Conservation (phyloP, 1,140 invertebrate genomes). For the Xylocopa sonorina region DNA sequence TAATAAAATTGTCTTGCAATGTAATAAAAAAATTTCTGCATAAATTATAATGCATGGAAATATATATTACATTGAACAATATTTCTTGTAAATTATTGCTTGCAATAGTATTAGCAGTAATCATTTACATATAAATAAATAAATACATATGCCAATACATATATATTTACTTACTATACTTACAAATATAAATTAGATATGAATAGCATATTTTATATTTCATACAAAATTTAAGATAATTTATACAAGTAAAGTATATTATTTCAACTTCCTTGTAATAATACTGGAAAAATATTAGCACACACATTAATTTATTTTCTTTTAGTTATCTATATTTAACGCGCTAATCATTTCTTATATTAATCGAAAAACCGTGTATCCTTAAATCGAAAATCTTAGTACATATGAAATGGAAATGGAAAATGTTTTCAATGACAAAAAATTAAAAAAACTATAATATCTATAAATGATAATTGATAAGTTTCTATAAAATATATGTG, state of each 20-base stretch:
- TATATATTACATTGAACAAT: neutral
- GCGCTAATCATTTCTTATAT: slow-evolving; percentile 46
- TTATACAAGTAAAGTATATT: slow-evolving; percentile 42
- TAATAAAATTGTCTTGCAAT: neutral
- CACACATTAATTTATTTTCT: slow-evolving; percentile 49
- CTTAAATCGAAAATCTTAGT: slow-evolving; percentile 24
- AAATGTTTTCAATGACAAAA: slow-evolving; percentile 31
- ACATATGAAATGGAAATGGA: slow-evolving; percentile 16
- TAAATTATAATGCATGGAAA: neutral
- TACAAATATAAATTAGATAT: slow-evolving; percentile 15
- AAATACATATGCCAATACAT: slow-evolving; percentile 3
- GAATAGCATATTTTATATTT: slow-evolving; percentile 26
- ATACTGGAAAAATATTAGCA: slow-evolving; percentile 71
- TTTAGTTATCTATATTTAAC: slow-evolving; percentile 47
- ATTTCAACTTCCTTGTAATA: slow-evolving; percentile 56
- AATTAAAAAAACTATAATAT: neutral
- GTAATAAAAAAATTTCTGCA: neutral
- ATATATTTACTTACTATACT: neutral
- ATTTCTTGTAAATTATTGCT: slow-evolving; percentile 1
- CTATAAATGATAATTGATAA: neutral
- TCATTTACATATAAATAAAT: slow-evolving; percentile 21
- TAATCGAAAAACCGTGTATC: slow-evolving; percentile 14
- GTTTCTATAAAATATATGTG: neutral
- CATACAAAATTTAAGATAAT: slow-evolving; percentile 37
- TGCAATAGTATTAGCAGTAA: neutral